Conservation (phyloP, 1,140 invertebrate genomes). For the Druon quercuslanigerum region DNA sequence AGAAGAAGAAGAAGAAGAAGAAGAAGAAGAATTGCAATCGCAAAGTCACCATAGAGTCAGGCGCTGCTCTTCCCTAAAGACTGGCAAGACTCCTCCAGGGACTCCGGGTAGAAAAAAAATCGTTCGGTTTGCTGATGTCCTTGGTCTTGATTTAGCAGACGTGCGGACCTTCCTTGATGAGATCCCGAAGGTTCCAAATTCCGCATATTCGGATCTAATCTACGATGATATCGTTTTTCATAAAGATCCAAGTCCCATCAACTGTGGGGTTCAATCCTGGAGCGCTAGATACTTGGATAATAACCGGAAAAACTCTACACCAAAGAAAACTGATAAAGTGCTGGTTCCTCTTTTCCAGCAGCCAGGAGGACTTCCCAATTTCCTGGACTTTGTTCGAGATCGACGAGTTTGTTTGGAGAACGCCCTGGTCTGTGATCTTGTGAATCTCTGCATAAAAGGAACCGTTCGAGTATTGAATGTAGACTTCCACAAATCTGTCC, state of each 20-base stretch:
- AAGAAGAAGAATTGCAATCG: constrained; percentile 64
- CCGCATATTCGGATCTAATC: constrained; percentile 85
- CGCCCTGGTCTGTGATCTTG: constrained; percentile 83
- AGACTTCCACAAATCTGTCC: constrained; percentile 93
- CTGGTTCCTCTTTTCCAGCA: constrained; percentile 89
- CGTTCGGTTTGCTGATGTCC: constrained; percentile 94
- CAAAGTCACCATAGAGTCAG: constrained; percentile 80
- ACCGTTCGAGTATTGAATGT: constrained; percentile 92
- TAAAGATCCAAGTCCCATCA: constrained; percentile 63
- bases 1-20: constrained; percentile 68
- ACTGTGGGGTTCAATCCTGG: constrained; percentile 46
- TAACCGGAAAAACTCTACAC: constrained; percentile 30
- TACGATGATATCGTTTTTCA: constrained; percentile 73
- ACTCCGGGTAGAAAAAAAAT: constrained; percentile 94
- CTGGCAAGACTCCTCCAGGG: constrained; percentile 92
- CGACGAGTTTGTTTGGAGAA: constrained; percentile 90
- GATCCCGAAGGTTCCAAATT: constrained; percentile 90
- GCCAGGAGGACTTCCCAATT: constrained; percentile 84
- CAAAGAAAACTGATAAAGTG: constrained; percentile 73
- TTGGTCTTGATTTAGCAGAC: constrained; percentile 94
- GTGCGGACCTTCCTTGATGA: constrained; percentile 93
- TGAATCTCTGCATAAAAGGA: constrained; percentile 87
- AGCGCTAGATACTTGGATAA: constrained; percentile 38
- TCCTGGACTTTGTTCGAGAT: constrained; percentile 85
- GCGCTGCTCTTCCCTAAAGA: constrained; percentile 91